phyloP scores from a whole-genome alignment of 2,797 vertebrate genomes.

The Molossus alvarezi region DNA sequence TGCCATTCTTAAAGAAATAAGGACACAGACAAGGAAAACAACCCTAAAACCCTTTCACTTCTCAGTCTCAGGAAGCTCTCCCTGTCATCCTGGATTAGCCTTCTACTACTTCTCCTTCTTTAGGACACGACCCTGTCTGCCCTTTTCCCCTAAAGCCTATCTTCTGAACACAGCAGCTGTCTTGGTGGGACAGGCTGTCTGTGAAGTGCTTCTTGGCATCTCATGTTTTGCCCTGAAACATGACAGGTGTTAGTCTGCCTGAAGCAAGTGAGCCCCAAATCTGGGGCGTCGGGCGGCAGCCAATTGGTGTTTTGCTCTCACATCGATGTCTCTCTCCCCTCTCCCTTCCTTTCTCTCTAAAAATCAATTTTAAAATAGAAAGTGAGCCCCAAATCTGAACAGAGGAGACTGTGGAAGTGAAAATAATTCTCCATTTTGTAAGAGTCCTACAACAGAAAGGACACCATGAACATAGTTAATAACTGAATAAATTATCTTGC shows the following conservation, averaged over 20 bases:
- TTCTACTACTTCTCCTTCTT: neutral
- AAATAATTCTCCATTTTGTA: slow-evolving; percentile 14
- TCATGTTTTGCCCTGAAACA: neutral
- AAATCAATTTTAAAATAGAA: neutral
- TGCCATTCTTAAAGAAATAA: neutral
- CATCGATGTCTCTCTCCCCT: too few species aligned
- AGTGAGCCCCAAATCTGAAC: neutral
- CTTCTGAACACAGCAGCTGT: neutral
- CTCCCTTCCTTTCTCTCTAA: too few species aligned
- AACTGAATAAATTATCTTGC: neutral
- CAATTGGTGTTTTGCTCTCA: too few species aligned
- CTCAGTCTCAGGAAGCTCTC: neutral
- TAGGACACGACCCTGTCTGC: rapidly evolving
- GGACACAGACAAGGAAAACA: neutral
- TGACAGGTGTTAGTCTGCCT: neutral
- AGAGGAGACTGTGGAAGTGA: neutral
- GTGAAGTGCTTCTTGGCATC: neutral
- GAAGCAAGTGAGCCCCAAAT: neutral
- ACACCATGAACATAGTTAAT: neutral
- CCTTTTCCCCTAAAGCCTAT: neutral
- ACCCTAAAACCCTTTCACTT: neutral
- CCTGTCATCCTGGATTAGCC: neutral
- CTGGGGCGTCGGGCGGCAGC: too few species aligned
- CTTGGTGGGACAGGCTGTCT: neutral
- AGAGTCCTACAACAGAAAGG: neutral